A percentile compares a stretch with the other conserved stretches of the same genome.
phyloP scores from a whole-genome alignment of 2,113 vertebrate genomes.

The Marmota monax region DNA sequence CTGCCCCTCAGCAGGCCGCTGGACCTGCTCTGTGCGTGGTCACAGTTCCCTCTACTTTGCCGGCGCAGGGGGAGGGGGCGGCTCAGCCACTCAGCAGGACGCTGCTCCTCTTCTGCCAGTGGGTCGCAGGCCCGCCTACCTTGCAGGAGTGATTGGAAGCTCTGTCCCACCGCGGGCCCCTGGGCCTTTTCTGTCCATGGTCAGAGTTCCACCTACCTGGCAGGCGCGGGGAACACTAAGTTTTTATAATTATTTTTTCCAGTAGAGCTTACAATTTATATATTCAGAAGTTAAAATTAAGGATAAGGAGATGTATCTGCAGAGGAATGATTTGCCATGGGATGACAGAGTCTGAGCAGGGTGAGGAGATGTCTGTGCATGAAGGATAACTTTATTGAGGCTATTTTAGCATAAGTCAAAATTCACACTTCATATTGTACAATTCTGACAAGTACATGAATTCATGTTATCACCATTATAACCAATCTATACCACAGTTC shows the following conservation, averaged over 20 bases:
- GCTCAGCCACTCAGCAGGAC: no score
- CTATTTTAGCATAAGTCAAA: background rate
- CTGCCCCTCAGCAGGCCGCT: no score
- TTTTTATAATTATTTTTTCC: slow-evolving; percentile 23
- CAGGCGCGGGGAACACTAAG: no score
- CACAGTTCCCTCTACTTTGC: no score
- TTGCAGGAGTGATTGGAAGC: no score
- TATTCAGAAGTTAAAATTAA: slow-evolving; percentile 23
- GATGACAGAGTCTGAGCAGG: background rate
- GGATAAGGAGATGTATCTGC: background rate
- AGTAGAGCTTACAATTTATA: background rate
- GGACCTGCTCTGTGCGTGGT: no score
- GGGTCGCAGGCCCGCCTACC: no score
- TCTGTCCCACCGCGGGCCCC: no score
- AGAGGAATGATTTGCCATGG: background rate
- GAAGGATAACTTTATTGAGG: background rate
- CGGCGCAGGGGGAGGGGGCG: no score
- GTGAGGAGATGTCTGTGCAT: background rate
- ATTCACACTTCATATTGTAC: background rate
- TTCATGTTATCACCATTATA: background rate
- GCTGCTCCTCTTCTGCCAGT: no score
- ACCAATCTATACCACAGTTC: background rate
- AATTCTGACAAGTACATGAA: background rate
- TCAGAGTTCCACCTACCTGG: no score
- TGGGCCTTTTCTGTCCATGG: no score